Percentiles rank a stretch among this genome's conserved stretches.
Evolutionary conservation across 2,113 vertebrate genomes (phyloP).

Genomic region (Camelus dromedarius): DNA sequence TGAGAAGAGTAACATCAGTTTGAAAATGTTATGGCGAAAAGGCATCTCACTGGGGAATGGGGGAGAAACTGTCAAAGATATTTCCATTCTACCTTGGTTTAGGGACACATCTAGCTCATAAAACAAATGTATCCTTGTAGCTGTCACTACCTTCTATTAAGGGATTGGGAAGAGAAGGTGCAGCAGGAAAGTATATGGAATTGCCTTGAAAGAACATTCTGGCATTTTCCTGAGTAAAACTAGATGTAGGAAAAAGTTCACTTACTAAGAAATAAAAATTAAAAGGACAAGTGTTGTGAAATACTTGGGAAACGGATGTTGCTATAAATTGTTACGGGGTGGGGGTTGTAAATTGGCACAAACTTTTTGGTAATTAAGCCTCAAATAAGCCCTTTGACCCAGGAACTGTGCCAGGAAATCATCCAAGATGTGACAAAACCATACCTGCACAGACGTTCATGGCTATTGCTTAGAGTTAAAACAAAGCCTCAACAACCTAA

Average conservation of each 20-base stretch:
- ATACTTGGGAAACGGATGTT: not conserved
- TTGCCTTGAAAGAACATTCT: constrained; percentile 15
- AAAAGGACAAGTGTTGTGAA: not conserved
- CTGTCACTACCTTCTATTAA: not conserved
- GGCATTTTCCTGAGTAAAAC: constrained; percentile 39
- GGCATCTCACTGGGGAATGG: not conserved
- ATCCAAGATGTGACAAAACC: constrained; percentile 17
- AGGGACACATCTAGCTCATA: not conserved
- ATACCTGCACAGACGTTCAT: not conserved
- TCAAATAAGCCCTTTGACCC: not conserved
- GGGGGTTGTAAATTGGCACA: not conserved
- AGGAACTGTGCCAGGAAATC: not conserved
- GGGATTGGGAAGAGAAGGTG: not conserved
- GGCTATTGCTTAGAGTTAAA: not conserved
- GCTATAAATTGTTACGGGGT: not conserved
- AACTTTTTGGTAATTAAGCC: not conserved
- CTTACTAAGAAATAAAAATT: constrained; percentile 30
- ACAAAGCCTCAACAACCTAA: not conserved
- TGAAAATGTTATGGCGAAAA: not conserved
- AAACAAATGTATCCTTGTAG: not conserved
- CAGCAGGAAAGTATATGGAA: not conserved
- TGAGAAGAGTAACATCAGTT: not conserved
- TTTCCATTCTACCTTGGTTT: not conserved
- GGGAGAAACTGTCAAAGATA: not conserved
- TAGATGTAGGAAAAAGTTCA: not conserved